phyloP scores from a whole-genome alignment of 2,888 invertebrate genomes.

The Oxystoma pomonae region DNA sequence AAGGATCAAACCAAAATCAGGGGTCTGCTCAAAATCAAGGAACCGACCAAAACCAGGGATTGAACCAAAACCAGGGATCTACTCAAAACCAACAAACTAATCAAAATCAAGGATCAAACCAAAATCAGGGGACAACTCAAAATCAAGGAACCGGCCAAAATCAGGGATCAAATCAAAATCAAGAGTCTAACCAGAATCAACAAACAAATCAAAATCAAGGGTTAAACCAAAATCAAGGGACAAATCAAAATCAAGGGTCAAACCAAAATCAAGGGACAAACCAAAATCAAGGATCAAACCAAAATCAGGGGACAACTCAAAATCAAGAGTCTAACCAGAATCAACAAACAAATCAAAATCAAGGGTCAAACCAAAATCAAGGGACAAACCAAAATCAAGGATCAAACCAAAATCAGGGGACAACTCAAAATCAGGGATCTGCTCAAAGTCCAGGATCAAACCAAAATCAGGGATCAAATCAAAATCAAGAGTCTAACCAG shows the following conservation, averaged over 20 bases:
- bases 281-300: no score
- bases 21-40: slow-evolving; percentile 21
- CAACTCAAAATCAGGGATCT: slow-evolving; percentile 5
- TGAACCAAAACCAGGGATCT: slow-evolving; percentile 10
- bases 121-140: slow-evolving; percentile 6
- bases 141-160: slow-evolving; percentile 22
- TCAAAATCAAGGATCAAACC: background rate
- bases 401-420: background rate
- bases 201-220: no score
- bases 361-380: slow-evolving; percentile 16
- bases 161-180: no score
- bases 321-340: slow-evolving; percentile 20
- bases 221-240: no score
- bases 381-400: slow-evolving; percentile 11
- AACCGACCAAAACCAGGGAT: slow-evolving; percentile 11
- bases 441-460: slow-evolving; percentile 19
- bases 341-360: no score
- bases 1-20: slow-evolving; percentile 14
- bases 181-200: no score
- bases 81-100: slow-evolving; percentile 9
- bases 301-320: slow-evolving; percentile 7
- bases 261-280: no score
- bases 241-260: no score
- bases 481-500: slow-evolving; percentile 39
- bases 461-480: slow-evolving; percentile 34